A percentile compares a stretch with the other conserved stretches of the same genome.
phyloP scores from a whole-genome alignment of 1,140 invertebrate species.

The Drosophila auraria region DNA sequence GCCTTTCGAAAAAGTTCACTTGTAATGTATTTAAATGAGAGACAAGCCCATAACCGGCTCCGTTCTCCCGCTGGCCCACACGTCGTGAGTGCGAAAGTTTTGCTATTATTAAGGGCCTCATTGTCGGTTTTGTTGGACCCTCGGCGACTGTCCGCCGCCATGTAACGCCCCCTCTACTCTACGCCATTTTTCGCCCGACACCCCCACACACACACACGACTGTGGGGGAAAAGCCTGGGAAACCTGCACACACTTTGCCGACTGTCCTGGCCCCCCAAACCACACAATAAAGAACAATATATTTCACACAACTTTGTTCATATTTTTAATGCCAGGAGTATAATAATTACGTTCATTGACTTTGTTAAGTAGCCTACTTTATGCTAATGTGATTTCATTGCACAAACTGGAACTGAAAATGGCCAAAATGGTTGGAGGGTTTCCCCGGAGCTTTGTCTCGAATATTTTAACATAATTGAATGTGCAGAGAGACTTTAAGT shows the following conservation, averaged over 20 bases:
- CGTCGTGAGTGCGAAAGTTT: slow-evolving; percentile 77
- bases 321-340: slow-evolving; percentile 82
- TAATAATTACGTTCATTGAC: slow-evolving; percentile 84
- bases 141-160: slow-evolving; percentile 49
- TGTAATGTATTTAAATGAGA: slow-evolving; percentile 65
- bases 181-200: not conserved
- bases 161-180: not conserved
- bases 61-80: slow-evolving; percentile 35
- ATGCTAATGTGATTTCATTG: slow-evolving; percentile 77
- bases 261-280: slow-evolving; percentile 10
- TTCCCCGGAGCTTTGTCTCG: slow-evolving; percentile 19
- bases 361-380: slow-evolving; percentile 80
- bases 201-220: not conserved
- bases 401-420: slow-evolving; percentile 29
- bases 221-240: slow-evolving; percentile 20
- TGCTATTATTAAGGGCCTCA: slow-evolving; percentile 78
- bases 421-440: slow-evolving; percentile 1
- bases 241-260: slow-evolving; percentile 1
- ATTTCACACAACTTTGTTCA: slow-evolving; percentile 78
- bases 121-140: slow-evolving; percentile 81
- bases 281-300: slow-evolving; percentile 72
- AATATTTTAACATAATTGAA: slow-evolving; percentile 76
- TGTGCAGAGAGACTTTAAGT: slow-evolving; percentile 26
- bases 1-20: slow-evolving; percentile 48
- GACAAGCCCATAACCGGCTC: slow-evolving; percentile 46